Percentiles rank a stretch among this genome's conserved stretches.
These are phyloP conservation scores for Tylochromis polylepis DNA, from an alignment of 2,113 vertebrate genomes.

Conservation along the genomic window DNA sequence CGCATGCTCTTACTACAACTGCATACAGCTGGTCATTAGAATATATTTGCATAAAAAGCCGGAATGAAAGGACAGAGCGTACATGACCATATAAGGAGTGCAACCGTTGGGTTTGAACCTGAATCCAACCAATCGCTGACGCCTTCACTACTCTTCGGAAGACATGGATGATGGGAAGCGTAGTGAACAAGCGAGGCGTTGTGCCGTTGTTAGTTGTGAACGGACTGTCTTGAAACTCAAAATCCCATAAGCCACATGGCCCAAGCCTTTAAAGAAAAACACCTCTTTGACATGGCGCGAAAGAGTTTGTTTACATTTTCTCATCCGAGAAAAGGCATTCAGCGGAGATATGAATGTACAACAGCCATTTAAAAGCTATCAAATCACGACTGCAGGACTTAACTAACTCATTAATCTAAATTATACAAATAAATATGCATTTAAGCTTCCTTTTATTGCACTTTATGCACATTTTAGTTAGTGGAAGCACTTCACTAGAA, in stretches of 20 bases:
- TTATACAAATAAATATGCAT: not conserved
- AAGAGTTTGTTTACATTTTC: conserved; percentile 70
- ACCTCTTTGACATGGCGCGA: conserved; percentile 64
- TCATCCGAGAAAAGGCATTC: not conserved
- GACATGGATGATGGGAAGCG: conserved; percentile 59
- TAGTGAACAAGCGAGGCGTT: conserved; percentile 18
- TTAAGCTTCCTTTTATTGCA: not conserved
- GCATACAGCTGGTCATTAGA: conserved; percentile 72
- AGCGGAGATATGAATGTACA: not conserved
- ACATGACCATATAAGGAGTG: conserved; percentile 72
- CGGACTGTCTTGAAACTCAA: conserved; percentile 9
- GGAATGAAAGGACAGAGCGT: conserved; percentile 42
- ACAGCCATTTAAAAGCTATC: not conserved
- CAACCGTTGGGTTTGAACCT: conserved; percentile 62
- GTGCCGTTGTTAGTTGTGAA: not conserved
- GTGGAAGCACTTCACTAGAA: not conserved
- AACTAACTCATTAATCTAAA: not conserved
- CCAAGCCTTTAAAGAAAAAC: conserved; percentile 38
- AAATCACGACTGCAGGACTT: not conserved
- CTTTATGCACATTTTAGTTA: not conserved
- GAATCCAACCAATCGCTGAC: conserved; percentile 56
- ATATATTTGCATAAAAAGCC: conserved; percentile 70
- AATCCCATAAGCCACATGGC: conserved; percentile 38
- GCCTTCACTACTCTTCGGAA: not conserved
- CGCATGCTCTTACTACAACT: conserved; percentile 77